These are phyloP conservation scores for Paradoxurus hermaphroditus DNA, from an alignment of 2,113 vertebrate genomes.

Conservation along the genomic window DNA sequence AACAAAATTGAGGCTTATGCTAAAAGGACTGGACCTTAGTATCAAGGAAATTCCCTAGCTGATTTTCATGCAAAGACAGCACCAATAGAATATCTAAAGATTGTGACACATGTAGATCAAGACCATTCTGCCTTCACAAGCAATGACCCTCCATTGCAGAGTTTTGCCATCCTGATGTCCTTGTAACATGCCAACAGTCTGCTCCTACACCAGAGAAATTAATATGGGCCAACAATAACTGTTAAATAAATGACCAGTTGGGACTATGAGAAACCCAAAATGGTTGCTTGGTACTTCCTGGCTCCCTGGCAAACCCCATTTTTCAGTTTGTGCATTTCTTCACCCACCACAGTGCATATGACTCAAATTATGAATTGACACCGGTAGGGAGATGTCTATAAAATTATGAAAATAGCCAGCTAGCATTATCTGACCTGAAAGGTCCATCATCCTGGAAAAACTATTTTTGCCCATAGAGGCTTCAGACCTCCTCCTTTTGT, in stretches of 20 bases:
- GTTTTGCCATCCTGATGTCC: neutral
- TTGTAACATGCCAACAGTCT: neutral
- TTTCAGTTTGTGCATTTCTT: neutral
- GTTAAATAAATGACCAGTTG: neutral
- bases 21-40: neutral
- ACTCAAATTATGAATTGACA: neutral
- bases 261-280: neutral
- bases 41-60: neutral
- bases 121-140: neutral
- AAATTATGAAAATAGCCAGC: neutral
- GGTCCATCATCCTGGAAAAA: neutral
- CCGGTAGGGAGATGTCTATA: neutral
- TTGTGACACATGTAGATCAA: neutral
- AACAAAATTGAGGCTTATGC: neutral
- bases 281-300: neutral
- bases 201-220: neutral
- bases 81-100: neutral
- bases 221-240: neutral
- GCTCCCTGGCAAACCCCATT: neutral
- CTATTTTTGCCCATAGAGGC: neutral
- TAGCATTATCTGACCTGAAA: neutral
- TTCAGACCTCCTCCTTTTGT: neutral
- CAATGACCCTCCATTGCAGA: neutral
- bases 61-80: neutral
- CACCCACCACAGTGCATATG: neutral